These are phyloP conservation scores for Sinohyriopsis cumingii DNA, from an alignment of 2,888 invertebrate genomes.

Conservation along the genomic window DNA sequence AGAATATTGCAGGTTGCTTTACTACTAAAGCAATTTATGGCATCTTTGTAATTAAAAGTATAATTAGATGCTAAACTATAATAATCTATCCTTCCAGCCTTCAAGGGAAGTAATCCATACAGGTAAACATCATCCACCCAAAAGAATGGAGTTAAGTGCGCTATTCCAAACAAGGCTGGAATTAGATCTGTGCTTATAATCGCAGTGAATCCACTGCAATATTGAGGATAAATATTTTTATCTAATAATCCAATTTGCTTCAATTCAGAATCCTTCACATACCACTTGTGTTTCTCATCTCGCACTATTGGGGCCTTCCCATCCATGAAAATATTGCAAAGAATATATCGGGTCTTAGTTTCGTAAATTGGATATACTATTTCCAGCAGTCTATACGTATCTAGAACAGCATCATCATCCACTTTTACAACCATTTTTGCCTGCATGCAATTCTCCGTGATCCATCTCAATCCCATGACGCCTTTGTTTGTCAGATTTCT, in stretches of 20 bases:
- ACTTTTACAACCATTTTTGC: constrained; percentile 1
- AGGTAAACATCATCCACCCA: constrained; percentile 3
- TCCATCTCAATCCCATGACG: constrained; percentile 5
- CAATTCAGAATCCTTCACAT: not conserved
- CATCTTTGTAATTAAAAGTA: not conserved
- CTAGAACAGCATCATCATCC: not conserved
- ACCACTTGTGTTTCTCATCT: constrained; percentile 1
- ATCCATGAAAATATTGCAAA: not conserved
- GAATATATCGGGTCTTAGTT: not conserved
- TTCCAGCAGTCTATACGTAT: not conserved
- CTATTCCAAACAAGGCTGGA: not conserved
- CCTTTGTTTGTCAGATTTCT: constrained; percentile 9
- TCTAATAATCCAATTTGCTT: not conserved
- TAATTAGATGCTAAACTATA: not conserved
- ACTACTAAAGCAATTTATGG: not conserved
- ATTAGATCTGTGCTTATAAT: not conserved
- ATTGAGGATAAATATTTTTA: not conserved
- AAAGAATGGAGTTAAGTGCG: not conserved
- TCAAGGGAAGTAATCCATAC: constrained; percentile 2
- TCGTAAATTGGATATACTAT: not conserved
- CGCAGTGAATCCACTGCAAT: constrained; percentile 1
- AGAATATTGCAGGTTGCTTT: too few species aligned
- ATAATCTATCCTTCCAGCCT: not conserved
- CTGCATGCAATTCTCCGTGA: constrained; percentile 2
- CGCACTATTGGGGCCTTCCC: not conserved